A percentile compares a stretch with the other conserved stretches of the same genome.
Conservation (phyloP, 2,113 vertebrate species). For the Eptesicus fuscus region DNA sequence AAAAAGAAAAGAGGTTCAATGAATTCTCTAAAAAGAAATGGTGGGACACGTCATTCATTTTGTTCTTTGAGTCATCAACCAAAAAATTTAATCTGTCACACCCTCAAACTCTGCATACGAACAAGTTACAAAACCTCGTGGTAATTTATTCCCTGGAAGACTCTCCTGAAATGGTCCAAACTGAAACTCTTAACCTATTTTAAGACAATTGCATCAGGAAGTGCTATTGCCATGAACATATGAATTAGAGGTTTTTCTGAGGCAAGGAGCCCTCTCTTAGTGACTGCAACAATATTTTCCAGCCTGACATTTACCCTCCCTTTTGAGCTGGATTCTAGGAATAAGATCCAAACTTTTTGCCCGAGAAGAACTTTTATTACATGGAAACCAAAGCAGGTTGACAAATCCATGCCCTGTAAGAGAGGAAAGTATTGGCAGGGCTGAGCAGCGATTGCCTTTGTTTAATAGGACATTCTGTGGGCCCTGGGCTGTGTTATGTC, state of each 20-base stretch:
- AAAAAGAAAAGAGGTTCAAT: not conserved
- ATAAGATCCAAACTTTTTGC: not conserved
- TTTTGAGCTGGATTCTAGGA: conserved; percentile 31
- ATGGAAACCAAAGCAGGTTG: conserved; percentile 21
- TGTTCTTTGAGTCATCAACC: not conserved
- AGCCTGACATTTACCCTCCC: not conserved
- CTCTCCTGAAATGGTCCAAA: conserved; percentile 26
- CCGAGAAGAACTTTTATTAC: conserved; percentile 32
- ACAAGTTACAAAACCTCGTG: not conserved
- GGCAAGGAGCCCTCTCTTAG: not conserved
- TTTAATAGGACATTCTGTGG: conserved; percentile 69
- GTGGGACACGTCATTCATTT: not conserved
- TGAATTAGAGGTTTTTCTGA: not conserved
- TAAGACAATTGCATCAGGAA: conserved; percentile 41
- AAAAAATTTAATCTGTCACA: not conserved
- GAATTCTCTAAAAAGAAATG: not conserved
- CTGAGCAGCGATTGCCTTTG: conserved; percentile 48
- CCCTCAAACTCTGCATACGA: not conserved
- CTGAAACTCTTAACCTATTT: conserved; percentile 31
- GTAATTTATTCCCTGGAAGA: conserved; percentile 7
- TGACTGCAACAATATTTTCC: not conserved
- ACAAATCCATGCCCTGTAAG: conserved; percentile 11
- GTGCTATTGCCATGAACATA: conserved; percentile 12
- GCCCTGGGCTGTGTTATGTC: conserved; percentile 46
- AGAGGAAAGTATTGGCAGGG: conserved; percentile 30